Conservation (phyloP, 2,888 invertebrate genomes). For the Epinotia demarniana region DNA sequence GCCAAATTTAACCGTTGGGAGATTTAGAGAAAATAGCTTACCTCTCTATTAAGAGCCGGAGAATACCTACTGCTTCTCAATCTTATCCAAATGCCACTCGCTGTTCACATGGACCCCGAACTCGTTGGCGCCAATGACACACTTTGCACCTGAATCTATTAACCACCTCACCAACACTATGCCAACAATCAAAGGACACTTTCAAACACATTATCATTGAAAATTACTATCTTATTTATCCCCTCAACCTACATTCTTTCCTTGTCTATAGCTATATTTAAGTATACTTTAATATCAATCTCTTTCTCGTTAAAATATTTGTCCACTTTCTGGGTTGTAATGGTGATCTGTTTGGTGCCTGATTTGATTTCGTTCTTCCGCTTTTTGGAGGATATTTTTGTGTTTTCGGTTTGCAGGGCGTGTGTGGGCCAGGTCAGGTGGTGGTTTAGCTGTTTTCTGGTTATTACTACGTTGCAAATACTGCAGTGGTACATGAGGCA, state of each 20-base stretch:
- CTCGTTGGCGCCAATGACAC: conserved; percentile 48
- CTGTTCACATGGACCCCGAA: conserved; percentile 42
- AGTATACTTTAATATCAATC: conserved; percentile 41
- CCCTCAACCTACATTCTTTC: conserved; percentile 25
- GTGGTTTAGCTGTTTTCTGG: conserved; percentile 46
- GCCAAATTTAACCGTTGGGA: no score
- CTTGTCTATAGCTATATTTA: conserved; percentile 31
- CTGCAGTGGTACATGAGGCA: conserved; percentile 58
- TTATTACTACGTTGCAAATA: conserved; percentile 56
- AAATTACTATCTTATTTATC: conserved; percentile 48
- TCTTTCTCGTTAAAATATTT: conserved; percentile 45
- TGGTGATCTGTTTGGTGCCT: conserved; percentile 43
- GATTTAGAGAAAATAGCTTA: conserved; percentile 22
- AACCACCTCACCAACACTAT: conserved; percentile 45
- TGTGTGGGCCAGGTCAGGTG: conserved; percentile 52
- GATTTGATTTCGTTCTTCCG: conserved; percentile 44
- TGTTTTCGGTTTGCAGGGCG: conserved; percentile 31
- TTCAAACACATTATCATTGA: conserved; percentile 47
- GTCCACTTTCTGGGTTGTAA: conserved; percentile 46
- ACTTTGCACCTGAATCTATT: conserved; percentile 45
- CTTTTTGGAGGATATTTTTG: conserved; percentile 36
- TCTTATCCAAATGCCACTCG: conserved; percentile 43
- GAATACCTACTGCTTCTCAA: conserved; percentile 47
- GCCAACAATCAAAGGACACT: conserved; percentile 51
- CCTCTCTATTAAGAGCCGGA: conserved; percentile 51